A percentile compares a stretch with the other conserved stretches of the same genome.
These are phyloP conservation scores for Lepidostoma basale DNA, from an alignment of 1,140 invertebrate species.

Conservation along the genomic window DNA sequence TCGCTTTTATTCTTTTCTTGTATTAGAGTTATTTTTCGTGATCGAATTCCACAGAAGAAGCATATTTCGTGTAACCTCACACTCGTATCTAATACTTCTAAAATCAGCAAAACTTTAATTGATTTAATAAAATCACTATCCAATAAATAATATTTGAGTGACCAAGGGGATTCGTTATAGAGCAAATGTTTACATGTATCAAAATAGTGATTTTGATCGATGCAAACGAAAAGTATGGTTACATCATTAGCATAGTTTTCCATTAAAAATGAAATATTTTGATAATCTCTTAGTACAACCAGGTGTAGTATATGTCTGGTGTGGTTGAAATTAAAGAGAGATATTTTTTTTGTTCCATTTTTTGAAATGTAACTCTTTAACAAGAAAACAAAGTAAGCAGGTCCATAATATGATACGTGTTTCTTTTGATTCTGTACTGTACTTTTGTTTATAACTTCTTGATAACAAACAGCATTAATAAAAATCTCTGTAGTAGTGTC, in stretches of 20 bases:
- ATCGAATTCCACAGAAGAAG: slow-evolving; percentile 26
- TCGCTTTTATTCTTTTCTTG: not conserved
- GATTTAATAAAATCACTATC: not conserved
- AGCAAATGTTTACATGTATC: not conserved
- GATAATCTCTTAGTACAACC: not conserved
- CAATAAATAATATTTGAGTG: not conserved
- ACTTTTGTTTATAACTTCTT: no score
- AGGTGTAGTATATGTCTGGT: not conserved
- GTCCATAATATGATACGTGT: no score
- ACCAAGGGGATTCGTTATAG: not conserved
- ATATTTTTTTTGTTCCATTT: no score
- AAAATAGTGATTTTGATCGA: not conserved
- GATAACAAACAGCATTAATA: not conserved
- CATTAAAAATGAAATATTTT: not conserved
- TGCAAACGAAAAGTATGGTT: not conserved
- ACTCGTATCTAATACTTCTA: slow-evolving; percentile 10
- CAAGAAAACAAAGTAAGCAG: no score
- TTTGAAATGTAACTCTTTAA: no score
- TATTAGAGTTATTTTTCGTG: slow-evolving; percentile 12
- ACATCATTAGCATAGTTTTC: not conserved
- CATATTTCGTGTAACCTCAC: slow-evolving; percentile 31
- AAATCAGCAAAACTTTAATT: not conserved
- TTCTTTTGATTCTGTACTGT: no score
- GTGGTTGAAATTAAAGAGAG: not conserved
- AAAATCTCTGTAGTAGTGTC: not conserved